These are phyloP conservation scores for Eupeodes corollae DNA, from an alignment of 1,140 invertebrate genomes.

Conservation along the genomic window DNA sequence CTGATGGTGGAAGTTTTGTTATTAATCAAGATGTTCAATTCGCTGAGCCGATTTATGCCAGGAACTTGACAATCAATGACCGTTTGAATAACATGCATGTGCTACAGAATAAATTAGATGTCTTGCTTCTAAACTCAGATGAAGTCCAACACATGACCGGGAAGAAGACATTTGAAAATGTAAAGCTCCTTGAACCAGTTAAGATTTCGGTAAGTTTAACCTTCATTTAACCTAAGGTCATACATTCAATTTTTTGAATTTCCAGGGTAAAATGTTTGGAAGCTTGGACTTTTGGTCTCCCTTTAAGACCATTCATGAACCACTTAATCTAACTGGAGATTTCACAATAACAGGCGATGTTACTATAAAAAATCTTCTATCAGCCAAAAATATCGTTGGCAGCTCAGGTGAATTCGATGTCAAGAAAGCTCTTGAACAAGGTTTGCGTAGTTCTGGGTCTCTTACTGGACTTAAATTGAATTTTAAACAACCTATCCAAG, in stretches of 20 bases:
- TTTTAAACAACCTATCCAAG: slow-evolving; percentile 32
- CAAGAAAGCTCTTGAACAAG: slow-evolving; percentile 8
- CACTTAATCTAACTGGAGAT: slow-evolving; percentile 30
- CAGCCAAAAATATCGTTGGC: slow-evolving; percentile 24
- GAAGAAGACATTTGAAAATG: slow-evolving; percentile 32
- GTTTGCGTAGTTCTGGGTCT: slow-evolving; percentile 12
- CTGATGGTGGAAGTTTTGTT: slow-evolving; percentile 23
- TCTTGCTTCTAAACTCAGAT: slow-evolving; percentile 29
- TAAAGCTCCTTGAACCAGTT: slow-evolving; percentile 35
- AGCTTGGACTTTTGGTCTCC: slow-evolving; percentile 36
- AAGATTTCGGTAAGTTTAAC: slow-evolving; percentile 20
- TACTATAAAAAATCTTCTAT: slow-evolving; percentile 24
- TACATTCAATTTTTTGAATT: background rate
- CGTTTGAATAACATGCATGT: slow-evolving; percentile 37
- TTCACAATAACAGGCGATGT: slow-evolving; percentile 35
- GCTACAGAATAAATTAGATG: slow-evolving; percentile 31
- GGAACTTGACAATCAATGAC: slow-evolving; percentile 30
- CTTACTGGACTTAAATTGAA: slow-evolving; percentile 27
- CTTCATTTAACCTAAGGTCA: background rate
- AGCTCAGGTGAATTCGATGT: slow-evolving; percentile 9
- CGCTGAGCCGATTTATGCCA: slow-evolving; percentile 23
- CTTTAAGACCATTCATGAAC: slow-evolving; percentile 25
- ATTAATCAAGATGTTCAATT: slow-evolving; percentile 38
- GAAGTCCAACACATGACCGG: slow-evolving; percentile 35
- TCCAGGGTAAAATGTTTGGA: slow-evolving; percentile 29